Percentiles rank a stretch among this genome's conserved stretches.
phyloP scores from a whole-genome alignment of 2,113 vertebrate species.

The Charina bottae region DNA sequence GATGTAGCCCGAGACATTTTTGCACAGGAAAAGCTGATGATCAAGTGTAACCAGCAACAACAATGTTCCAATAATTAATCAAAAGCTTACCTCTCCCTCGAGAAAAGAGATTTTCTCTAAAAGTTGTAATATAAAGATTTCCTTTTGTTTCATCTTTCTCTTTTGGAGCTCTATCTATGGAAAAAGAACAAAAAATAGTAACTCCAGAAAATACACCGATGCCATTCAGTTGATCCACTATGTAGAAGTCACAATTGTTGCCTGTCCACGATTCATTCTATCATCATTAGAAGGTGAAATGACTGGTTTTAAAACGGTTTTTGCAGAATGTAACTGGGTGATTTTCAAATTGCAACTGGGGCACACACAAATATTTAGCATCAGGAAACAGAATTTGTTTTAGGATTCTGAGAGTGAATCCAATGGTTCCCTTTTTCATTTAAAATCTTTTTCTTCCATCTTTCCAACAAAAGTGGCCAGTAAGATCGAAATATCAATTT shows the following conservation, averaged over 20 bases:
- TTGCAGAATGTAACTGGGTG: not conserved
- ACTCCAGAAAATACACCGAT: not conserved
- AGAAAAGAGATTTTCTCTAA: slow-evolving; percentile 95
- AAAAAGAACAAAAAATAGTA: slow-evolving; percentile 45
- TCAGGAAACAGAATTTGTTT: not conserved
- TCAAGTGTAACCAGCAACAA: not conserved
- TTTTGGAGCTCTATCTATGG: slow-evolving; percentile 87
- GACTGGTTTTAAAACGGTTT: not conserved
- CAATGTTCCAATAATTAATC: too few species aligned
- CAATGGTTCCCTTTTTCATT: not conserved
- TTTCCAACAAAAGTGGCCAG: not conserved
- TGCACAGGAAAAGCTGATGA: not conserved
- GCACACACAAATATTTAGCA: not conserved
- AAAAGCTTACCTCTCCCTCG: slow-evolving; percentile 92
- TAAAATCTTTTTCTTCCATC: not conserved
- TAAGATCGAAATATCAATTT: not conserved
- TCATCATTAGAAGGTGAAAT: not conserved
- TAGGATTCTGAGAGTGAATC: not conserved
- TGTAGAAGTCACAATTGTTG: not conserved
- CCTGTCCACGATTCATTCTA: not conserved
- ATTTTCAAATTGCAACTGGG: not conserved
- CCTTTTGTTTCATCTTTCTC: slow-evolving; percentile 91
- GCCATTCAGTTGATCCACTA: not conserved
- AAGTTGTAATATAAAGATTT: slow-evolving; percentile 92
- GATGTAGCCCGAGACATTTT: not conserved